These are phyloP conservation scores for Melanophora roralis DNA, from an alignment of 2,888 invertebrate genomes.

Conservation along the genomic window DNA sequence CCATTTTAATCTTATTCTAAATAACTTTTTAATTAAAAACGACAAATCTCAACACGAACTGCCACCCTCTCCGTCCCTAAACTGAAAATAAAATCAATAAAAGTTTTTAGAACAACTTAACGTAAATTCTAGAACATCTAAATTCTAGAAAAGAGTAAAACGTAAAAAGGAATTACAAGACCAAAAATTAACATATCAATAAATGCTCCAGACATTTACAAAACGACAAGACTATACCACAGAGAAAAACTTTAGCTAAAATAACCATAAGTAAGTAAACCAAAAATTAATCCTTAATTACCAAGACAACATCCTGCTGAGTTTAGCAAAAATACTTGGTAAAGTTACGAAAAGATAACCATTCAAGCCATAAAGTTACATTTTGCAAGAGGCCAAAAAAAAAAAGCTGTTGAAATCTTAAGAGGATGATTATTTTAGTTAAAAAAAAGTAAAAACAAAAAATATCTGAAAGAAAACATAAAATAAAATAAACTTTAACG, in stretches of 20 bases:
- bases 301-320: slow-evolving; percentile 75
- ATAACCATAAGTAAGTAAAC: slow-evolving; percentile 42
- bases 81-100: background rate
- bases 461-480: background rate
- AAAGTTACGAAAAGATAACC: background rate
- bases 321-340: slow-evolving; percentile 55
- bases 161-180: background rate
- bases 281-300: slow-evolving; percentile 75
- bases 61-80: background rate
- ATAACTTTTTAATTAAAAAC: background rate
- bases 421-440: background rate
- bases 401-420: slow-evolving; percentile 27
- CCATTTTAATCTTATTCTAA: background rate
- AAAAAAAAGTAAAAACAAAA: background rate
- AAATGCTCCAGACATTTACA: slow-evolving; percentile 33
- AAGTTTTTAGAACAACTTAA: background rate
- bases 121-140: slow-evolving; percentile 1
- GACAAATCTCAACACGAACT: background rate
- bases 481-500: slow-evolving; percentile 68
- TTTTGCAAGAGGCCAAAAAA: slow-evolving; percentile 4
- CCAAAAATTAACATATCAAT: slow-evolving; percentile 61
- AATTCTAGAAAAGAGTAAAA: too few relatives aligned
- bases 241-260: slow-evolving; percentile 3
- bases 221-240: background rate
- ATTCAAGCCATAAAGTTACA: slow-evolving; percentile 44